Evolutionary conservation across 92 coral and sea anemone genomes (phyloP), one percentile per base, ranked within the genome.

Genomic region (Ricordea florida): DNA sequence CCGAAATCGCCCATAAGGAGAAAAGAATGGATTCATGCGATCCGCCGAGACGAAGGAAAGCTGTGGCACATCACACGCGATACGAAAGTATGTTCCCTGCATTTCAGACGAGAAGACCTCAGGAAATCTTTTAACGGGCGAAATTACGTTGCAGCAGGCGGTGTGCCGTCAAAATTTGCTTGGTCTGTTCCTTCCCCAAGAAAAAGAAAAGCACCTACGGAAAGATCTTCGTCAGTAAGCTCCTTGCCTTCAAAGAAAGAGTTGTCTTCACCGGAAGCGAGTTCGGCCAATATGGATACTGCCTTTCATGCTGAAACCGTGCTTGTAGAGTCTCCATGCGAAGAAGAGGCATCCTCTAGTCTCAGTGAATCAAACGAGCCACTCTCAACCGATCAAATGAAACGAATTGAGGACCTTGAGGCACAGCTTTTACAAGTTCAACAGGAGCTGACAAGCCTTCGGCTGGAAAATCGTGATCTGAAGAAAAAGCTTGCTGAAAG

Each of bases 131-230:
- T 66, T 5, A 22, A 10, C 18, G 79, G 70, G 57, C 64, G 45
- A 55, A 20, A 14, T 25, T 64, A 79, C 52, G 35, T 79, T 36
- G 58, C 28, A 31, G 15, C 18, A 7, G 70, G 62, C 4, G 10
- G 62, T 57, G 66, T 68, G 5, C 77, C 85, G 14, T 32, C 85
- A 18, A 57, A 56, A 79, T 79, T 79, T 68, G 43, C 78, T 68
- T 79, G 78, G 85, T 79, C 85, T 52, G 66, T 45, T 67, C 85
- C 69, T 4, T 68, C 85, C 26, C 79, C 68, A 53, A 56, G 78
- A 61, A 79, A 79, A 68, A 79, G 67, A 58, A 51, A 51, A 22
- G 59, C 83, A 18, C 87, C 71, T 1, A 38, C 83, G 26, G 80
- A 74, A 64, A 24, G 70, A 31, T n/a, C 9, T 8, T 42, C 56